Evolutionary conservation across 2,113 vertebrate species (phyloP).

Genomic region (Eudorcas thomsonii): DNA sequence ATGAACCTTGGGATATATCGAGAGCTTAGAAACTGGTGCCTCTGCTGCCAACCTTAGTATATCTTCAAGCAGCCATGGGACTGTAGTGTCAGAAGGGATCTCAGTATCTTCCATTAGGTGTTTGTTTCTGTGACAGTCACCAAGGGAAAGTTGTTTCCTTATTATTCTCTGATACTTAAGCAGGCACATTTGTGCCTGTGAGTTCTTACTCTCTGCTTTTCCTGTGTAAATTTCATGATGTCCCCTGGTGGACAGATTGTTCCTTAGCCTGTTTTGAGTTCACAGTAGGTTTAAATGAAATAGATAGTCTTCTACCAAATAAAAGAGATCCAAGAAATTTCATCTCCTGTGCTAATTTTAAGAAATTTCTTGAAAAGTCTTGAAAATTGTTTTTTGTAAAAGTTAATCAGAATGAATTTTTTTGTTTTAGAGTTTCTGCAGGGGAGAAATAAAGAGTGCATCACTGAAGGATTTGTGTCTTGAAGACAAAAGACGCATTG

Average conservation of each 20-base stretch:
- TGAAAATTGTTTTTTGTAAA: constrained; percentile 62
- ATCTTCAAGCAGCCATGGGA: not conserved
- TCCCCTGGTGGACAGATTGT: not conserved
- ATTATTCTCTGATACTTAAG: not conserved
- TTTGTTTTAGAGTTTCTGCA: constrained; percentile 81
- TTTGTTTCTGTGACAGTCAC: not conserved
- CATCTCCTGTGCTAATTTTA: constrained; percentile 17
- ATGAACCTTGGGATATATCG: not conserved
- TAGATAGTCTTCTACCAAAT: not conserved
- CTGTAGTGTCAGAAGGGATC: not conserved
- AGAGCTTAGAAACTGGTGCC: not conserved
- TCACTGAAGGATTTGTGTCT: constrained; percentile 96
- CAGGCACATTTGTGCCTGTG: not conserved
- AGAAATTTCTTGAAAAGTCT: constrained; percentile 56
- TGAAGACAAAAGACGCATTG: constrained; percentile 97
- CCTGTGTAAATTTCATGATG: not conserved
- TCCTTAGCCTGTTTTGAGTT: constrained; percentile 23
- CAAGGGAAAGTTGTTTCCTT: not conserved
- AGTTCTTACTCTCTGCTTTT: not conserved
- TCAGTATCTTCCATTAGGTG: not conserved
- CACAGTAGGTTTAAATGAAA: constrained; percentile 42
- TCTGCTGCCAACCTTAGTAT: not conserved
- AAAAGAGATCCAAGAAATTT: constrained; percentile 24
- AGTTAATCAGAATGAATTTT: constrained; percentile 36
- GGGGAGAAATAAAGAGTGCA: constrained; percentile 81